A percentile compares a stretch with the other conserved stretches of the same genome.
Evolutionary conservation across 2,888 invertebrate genomes (phyloP).

Genomic region (Melanostoma mellinum): DNA sequence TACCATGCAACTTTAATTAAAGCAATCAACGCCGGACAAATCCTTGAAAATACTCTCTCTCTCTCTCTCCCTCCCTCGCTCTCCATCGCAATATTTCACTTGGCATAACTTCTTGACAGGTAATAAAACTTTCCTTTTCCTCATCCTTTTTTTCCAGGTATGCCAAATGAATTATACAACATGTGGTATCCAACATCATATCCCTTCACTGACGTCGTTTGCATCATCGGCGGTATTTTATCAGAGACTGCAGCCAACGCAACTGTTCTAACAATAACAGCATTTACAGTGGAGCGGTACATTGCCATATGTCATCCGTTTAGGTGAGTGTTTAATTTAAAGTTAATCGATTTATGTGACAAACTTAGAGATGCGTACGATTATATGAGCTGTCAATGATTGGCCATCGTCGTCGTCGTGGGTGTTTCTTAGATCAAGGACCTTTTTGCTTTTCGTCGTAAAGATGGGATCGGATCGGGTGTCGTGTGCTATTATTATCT

Average conservation of each 20-base stretch:
- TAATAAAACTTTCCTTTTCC: conserved; percentile 43
- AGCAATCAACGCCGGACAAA: conserved; percentile 25
- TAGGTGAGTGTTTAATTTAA: conserved; percentile 77
- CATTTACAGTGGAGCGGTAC: conserved; percentile 94
- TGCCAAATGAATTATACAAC: conserved; percentile 90
- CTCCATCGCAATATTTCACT: conserved; percentile 3
- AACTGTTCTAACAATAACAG: conserved; percentile 93
- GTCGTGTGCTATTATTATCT: conserved; percentile 13
- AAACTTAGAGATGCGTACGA: not conserved
- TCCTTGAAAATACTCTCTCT: conserved; percentile 1
- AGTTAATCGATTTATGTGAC: conserved; percentile 28
- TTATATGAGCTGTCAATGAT: conserved; percentile 4
- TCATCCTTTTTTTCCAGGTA: conserved; percentile 82
- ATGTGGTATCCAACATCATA: conserved; percentile 90
- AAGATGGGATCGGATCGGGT: no score
- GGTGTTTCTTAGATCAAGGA: conserved; percentile 18
- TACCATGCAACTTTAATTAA: conserved; percentile 54
- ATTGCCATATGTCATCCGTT: conserved; percentile 94
- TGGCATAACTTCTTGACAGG: conserved; percentile 57
- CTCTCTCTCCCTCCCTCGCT: not conserved
- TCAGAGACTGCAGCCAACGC: conserved; percentile 94
- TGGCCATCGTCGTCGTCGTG: no score
- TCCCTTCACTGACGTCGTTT: conserved; percentile 89
- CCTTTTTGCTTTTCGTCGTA: conserved; percentile 9
- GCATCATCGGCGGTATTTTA: conserved; percentile 88